Percentiles rank a stretch among this genome's conserved stretches.
Conservation (phyloP, 2,888 invertebrate genomes). For the Tipula lateralis region DNA sequence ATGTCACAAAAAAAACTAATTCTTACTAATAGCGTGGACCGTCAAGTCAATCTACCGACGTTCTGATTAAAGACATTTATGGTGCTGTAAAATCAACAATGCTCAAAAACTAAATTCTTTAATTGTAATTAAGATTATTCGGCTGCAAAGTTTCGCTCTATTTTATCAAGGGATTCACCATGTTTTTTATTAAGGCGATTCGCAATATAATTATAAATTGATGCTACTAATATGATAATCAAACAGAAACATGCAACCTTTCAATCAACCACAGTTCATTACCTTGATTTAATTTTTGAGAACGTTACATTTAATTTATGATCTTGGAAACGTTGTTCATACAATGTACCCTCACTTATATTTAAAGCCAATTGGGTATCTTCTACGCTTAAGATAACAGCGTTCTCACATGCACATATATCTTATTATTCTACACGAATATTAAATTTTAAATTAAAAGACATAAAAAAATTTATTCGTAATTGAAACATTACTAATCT, state of each 20-base stretch:
- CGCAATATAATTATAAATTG: background rate
- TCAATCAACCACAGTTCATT: background rate
- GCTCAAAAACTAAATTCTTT: too few relatives aligned
- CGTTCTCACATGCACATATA: background rate
- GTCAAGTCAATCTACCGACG: too few relatives aligned
- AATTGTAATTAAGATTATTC: too few relatives aligned
- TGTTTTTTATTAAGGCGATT: too few relatives aligned
- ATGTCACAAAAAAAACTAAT: too few relatives aligned
- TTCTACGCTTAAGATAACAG: background rate
- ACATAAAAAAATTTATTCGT: background rate
- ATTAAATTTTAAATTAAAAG: background rate
- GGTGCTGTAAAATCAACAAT: too few relatives aligned
- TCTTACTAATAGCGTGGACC: too few relatives aligned
- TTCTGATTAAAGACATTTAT: too few relatives aligned
- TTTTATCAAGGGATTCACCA: too few relatives aligned
- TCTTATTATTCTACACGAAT: background rate
- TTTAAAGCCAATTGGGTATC: background rate
- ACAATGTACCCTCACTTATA: background rate
- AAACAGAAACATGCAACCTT: background rate
- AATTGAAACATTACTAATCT: constrained; percentile 24
- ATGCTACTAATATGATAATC: background rate
- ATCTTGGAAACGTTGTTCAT: background rate
- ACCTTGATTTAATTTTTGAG: background rate
- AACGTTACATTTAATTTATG: background rate
- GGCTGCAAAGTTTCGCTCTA: too few relatives aligned